Evolutionary conservation across 2,797 vertebrate species (phyloP).

Genomic region (Hydrolagus colliei): DNA sequence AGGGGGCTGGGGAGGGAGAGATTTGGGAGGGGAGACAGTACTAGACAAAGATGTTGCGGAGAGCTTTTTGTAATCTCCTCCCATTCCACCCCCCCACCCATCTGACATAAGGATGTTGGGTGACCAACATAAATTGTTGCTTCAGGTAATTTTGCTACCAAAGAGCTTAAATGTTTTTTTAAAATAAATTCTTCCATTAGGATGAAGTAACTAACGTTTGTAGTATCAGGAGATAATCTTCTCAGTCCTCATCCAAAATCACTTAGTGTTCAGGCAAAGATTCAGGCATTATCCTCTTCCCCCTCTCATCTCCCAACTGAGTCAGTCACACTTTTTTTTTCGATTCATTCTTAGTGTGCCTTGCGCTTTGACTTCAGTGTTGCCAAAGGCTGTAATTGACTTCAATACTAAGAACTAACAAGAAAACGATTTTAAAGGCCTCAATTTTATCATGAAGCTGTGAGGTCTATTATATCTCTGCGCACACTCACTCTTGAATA

Average conservation of each 20-base stretch:
- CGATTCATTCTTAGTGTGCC: background rate
- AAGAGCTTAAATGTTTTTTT: background rate
- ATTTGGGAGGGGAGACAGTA: too few species aligned
- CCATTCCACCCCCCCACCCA: background rate
- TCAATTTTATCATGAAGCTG: background rate
- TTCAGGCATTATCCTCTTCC: background rate
- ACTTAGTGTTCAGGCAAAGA: background rate
- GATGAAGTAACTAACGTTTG: background rate
- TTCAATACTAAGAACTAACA: background rate
- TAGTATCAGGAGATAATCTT: background rate
- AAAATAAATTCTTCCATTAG: background rate
- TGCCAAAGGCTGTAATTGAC: background rate
- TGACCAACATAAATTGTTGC: background rate
- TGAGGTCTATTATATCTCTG: background rate
- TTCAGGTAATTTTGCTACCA: background rate
- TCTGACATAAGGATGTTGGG: background rate
- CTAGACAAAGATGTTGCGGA: too few species aligned
- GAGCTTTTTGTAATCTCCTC: background rate
- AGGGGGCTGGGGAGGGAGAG: too few species aligned
- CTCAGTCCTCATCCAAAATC: background rate
- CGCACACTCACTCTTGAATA: background rate
- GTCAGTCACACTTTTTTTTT: slow-evolving; percentile 9
- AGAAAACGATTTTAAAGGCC: background rate
- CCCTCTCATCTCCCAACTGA: background rate
- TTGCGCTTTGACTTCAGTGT: background rate